Conservation (phyloP, 1,140 invertebrate genomes). For the Caerostris darwini region DNA sequence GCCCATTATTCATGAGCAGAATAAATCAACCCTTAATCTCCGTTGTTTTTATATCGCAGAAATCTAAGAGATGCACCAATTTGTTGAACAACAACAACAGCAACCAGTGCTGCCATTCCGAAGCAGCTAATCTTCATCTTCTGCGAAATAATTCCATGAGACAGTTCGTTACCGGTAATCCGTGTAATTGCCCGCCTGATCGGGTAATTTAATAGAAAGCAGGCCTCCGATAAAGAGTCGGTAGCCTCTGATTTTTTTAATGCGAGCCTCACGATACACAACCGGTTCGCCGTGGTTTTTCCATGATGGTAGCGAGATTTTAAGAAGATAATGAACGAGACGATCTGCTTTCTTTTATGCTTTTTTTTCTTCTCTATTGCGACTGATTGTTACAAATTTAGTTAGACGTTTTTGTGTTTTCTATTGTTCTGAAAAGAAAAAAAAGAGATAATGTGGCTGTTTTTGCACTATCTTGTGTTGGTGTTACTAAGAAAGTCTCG, state of each 20-base stretch:
- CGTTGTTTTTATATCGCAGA: no score
- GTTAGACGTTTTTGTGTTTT: not conserved
- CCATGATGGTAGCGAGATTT: not conserved
- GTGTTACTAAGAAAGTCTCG: not conserved
- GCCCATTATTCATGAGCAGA: no score
- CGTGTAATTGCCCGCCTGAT: constrained; percentile 54
- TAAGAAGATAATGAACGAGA: not conserved
- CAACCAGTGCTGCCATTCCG: not conserved
- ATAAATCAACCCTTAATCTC: no score
- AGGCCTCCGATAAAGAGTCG: constrained; percentile 8
- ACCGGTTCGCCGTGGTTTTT: constrained; percentile 40
- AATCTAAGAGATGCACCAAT: no score
- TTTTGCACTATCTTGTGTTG: not conserved
- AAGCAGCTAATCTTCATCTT: not conserved
- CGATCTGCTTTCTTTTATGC: not conserved
- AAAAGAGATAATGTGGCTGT: not conserved
- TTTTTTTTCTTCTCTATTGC: not conserved
- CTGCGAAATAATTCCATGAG: not conserved
- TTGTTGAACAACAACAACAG: no score
- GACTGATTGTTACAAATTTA: not conserved
- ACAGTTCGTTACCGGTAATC: constrained; percentile 29
- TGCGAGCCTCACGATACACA: not conserved
- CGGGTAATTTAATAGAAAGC: constrained; percentile 55
- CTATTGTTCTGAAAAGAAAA: not conserved
- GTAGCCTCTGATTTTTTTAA: constrained; percentile 48